These are phyloP conservation scores for Lasioglossum morio DNA, from an alignment of 2,888 invertebrate species.

Conservation along the genomic window DNA sequence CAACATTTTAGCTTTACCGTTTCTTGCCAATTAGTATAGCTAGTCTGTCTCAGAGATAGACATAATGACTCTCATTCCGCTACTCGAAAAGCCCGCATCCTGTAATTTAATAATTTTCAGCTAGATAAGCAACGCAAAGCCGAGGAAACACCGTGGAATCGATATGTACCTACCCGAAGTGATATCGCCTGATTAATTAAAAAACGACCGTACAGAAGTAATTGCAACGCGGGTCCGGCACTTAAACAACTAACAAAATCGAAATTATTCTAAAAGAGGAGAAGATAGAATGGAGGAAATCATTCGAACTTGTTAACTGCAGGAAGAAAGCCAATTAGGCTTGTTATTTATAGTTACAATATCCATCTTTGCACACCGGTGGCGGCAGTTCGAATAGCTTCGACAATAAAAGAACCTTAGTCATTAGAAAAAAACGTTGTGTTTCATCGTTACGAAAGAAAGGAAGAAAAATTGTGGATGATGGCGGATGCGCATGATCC, in stretches of 20 bases:
- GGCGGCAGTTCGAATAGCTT: background rate
- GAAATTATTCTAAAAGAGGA: background rate
- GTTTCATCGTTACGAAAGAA: background rate
- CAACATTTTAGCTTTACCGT: background rate
- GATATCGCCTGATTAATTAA: background rate
- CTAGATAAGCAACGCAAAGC: background rate
- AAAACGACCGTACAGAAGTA: background rate
- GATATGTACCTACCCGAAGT: background rate
- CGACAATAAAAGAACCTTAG: background rate
- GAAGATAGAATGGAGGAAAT: background rate
- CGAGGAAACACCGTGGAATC: background rate
- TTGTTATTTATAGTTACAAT: background rate
- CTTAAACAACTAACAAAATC: background rate
- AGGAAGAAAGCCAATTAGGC: constrained; percentile 3
- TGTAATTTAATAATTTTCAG: constrained; percentile 1
- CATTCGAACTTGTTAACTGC: background rate
- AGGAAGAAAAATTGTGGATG: background rate
- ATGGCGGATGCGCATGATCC: background rate
- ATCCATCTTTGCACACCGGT: background rate
- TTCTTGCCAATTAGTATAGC: background rate
- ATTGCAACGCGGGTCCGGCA: background rate
- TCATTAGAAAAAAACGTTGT: background rate
- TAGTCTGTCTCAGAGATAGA: background rate
- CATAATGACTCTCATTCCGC: background rate
- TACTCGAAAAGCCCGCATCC: background rate